phyloP scores from a whole-genome alignment of 1,140 invertebrate genomes.

The Meloidogyne hapla region DNA sequence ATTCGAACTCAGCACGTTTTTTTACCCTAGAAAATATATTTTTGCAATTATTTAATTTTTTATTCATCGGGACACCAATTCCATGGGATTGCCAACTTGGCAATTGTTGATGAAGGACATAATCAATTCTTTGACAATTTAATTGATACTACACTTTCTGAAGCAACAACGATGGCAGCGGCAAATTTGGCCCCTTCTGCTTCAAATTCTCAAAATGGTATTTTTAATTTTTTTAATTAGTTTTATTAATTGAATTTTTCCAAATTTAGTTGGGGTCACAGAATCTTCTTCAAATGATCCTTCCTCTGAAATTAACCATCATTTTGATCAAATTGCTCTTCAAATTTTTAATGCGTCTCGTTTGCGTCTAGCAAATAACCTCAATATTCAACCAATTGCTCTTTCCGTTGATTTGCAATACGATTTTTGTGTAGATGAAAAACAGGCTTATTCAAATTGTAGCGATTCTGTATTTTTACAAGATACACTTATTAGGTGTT shows the following conservation, averaged over 20 bases:
- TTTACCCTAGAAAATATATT: too few species aligned
- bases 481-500: not conserved
- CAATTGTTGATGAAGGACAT: not conserved
- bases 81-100: too few species aligned
- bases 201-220: not conserved
- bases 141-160: conserved; percentile 3
- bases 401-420: not conserved
- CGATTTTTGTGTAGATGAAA: not conserved
- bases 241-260: too few species aligned
- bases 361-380: not conserved
- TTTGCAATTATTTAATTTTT: too few species aligned
- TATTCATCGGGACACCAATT: too few species aligned
- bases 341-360: not conserved
- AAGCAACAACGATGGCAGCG: not conserved
- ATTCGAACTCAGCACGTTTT: too few species aligned
- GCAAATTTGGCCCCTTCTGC: not conserved
- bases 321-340: not conserved
- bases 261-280: not conserved
- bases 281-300: not conserved
- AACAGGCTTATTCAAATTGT: not conserved
- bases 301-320: not conserved
- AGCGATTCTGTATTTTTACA: not conserved
- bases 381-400: not conserved
- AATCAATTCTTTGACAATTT: conserved; percentile 5
- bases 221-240: not conserved